Evolutionary conservation across 2,113 vertebrate genomes (phyloP).

Genomic region (Notarius quadriscutis): DNA sequence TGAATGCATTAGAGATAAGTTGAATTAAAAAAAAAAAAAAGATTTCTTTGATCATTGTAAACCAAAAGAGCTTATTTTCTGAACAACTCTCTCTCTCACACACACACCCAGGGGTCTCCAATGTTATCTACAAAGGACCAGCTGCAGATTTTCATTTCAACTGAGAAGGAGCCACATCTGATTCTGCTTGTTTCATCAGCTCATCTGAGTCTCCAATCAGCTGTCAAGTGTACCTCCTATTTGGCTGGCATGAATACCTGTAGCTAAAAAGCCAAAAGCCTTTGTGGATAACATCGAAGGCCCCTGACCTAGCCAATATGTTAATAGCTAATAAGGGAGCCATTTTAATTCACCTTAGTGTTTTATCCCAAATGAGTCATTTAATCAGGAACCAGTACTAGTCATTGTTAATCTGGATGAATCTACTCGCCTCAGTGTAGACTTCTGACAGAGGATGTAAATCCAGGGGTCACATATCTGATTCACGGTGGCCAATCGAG

Average conservation of each 20-base stretch:
- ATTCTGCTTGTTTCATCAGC: background rate
- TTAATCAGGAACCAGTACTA: constrained; percentile 19
- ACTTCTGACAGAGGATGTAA: constrained; percentile 84
- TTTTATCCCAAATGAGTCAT: background rate
- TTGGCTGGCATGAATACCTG: background rate
- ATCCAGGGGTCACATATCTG: constrained; percentile 96
- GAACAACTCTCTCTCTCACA: too few relatives aligned
- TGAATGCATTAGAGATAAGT: background rate
- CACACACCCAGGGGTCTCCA: background rate
- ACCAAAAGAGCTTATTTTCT: too few relatives aligned
- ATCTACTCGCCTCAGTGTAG: constrained; percentile 70
- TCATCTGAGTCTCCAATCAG: background rate
- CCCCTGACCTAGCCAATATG: background rate
- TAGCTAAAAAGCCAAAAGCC: background rate
- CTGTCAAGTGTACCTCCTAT: background rate
- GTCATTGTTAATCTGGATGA: constrained; percentile 28
- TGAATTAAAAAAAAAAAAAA: background rate
- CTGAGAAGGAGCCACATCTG: background rate
- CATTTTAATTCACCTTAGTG: background rate
- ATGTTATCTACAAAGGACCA: background rate
- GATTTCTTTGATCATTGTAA: too few relatives aligned
- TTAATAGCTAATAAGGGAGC: background rate
- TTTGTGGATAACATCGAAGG: background rate
- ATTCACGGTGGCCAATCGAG: constrained; percentile 88
- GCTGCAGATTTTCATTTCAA: background rate